Evolutionary conservation across 2,113 vertebrate species (phyloP).

Genomic region (Montifringilla adamsi): DNA sequence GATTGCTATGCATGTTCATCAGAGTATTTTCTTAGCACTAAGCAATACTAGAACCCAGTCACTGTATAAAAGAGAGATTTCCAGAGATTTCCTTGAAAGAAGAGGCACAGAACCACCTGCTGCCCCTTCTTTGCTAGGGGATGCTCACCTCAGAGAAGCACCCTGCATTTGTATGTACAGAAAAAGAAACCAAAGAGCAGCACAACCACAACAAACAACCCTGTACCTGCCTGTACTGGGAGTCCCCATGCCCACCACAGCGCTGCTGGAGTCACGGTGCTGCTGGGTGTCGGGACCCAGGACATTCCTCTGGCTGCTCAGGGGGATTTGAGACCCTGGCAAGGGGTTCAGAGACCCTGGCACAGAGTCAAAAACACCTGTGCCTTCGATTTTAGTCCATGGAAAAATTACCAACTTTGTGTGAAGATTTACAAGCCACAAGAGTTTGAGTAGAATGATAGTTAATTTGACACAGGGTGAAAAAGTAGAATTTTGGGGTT

Average conservation of each 20-base stretch:
- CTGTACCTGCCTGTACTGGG: fast-evolving
- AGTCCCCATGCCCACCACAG: background rate
- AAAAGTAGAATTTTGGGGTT: too few species aligned
- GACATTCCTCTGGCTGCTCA: too few species aligned
- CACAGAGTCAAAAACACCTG: too few species aligned
- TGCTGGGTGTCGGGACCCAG: background rate
- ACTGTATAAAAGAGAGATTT: background rate
- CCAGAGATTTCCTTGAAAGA: background rate
- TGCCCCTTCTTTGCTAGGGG: background rate
- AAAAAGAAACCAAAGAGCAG: background rate
- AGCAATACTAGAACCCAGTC: background rate
- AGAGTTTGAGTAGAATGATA: too few species aligned
- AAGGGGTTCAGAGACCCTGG: too few species aligned
- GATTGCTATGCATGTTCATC: background rate
- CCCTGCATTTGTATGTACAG: fast-evolving
- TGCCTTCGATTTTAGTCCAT: too few species aligned
- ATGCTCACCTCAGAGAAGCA: background rate
- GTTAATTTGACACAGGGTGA: too few species aligned
- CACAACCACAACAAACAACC: fast-evolving
- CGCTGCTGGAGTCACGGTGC: fast-evolving
- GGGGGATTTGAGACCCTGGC: too few species aligned
- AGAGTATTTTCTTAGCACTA: background rate
- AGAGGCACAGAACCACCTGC: background rate
- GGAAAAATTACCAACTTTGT: too few species aligned
- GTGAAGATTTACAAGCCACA: too few species aligned